Evolutionary conservation across 2,888 invertebrate species (phyloP).

Genomic region (Ennomos quercinarius): DNA sequence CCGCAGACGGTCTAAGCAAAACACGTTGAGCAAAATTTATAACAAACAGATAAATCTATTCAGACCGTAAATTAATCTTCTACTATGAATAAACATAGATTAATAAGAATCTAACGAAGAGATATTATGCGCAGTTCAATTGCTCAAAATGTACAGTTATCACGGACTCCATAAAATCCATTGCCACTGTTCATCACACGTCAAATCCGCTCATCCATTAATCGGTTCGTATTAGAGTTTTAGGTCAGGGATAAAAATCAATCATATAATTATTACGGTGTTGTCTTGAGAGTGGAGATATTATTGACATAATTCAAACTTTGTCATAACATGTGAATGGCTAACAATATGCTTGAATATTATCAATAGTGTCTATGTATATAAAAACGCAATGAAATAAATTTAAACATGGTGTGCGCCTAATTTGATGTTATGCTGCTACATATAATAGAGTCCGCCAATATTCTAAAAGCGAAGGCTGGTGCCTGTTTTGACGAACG

Average conservation of each 20-base stretch:
- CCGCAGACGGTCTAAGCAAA: not conserved
- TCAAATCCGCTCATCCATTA: constrained; percentile 35
- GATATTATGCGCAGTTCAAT: constrained; percentile 27
- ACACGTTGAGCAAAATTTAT: constrained; percentile 11
- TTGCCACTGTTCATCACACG: constrained; percentile 32
- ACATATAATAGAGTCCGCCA: too few species aligned
- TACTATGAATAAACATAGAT: constrained; percentile 20
- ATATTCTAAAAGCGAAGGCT: too few species aligned
- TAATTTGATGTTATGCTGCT: too few species aligned
- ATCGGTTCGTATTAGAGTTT: constrained; percentile 11
- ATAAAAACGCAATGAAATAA: too few species aligned
- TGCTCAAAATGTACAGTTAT: constrained; percentile 38
- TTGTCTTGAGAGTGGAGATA: too few species aligned
- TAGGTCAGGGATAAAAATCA: constrained; percentile 18
- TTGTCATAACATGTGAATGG: too few species aligned
- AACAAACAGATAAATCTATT: constrained; percentile 23
- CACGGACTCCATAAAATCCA: constrained; percentile 31
- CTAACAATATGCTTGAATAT: too few species aligned
- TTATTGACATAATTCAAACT: too few species aligned
- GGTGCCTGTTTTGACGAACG: too few species aligned
- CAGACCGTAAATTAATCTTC: constrained; percentile 15
- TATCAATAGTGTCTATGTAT: too few species aligned
- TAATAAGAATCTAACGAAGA: constrained; percentile 24
- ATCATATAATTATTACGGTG: too few species aligned
- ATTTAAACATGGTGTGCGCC: too few species aligned